Percentiles rank a stretch among this genome's conserved stretches.
phyloP scores from a whole-genome alignment of 2,113 vertebrate species.

The Sinocyclocheilus anshuiensis region DNA sequence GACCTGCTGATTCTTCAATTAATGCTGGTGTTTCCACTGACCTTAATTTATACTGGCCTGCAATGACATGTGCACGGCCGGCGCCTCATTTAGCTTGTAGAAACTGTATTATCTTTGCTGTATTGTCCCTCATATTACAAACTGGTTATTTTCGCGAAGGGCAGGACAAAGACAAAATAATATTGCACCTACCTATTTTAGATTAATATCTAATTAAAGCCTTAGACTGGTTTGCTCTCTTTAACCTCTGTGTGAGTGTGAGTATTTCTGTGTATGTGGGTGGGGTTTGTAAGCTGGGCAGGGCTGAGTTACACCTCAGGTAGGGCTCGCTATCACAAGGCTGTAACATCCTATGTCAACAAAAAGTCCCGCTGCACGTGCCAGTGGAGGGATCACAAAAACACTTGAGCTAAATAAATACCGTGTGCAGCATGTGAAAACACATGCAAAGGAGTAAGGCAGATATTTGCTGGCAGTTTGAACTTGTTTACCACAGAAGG shows the following conservation, averaged over 20 bases:
- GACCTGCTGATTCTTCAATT: constrained; percentile 60
- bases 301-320: constrained; percentile 54
- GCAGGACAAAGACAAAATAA: background rate
- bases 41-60: constrained; percentile 59
- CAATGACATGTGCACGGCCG: background rate
- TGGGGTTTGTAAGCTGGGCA: constrained; percentile 54
- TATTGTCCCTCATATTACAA: background rate
- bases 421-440: constrained; percentile 52
- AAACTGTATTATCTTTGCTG: background rate
- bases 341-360: constrained; percentile 63
- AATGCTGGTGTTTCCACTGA: constrained; percentile 59
- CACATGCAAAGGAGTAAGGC: background rate
- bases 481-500: constrained; percentile 34
- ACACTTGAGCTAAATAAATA: constrained; percentile 63
- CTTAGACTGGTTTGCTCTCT: background rate
- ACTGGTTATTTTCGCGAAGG: background rate
- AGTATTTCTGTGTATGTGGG: constrained; percentile 58
- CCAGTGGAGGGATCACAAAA: constrained; percentile 66
- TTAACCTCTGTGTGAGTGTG: constrained; percentile 50
- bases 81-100: constrained; percentile 7
- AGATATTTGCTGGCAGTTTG: background rate
- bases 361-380: constrained; percentile 73
- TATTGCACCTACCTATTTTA: background rate
- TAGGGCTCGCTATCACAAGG: constrained; percentile 51
- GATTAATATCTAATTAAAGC: background rate